Evolutionary conservation across 2,113 vertebrate genomes (phyloP).

Genomic region (Anser brachyrhynchus): DNA sequence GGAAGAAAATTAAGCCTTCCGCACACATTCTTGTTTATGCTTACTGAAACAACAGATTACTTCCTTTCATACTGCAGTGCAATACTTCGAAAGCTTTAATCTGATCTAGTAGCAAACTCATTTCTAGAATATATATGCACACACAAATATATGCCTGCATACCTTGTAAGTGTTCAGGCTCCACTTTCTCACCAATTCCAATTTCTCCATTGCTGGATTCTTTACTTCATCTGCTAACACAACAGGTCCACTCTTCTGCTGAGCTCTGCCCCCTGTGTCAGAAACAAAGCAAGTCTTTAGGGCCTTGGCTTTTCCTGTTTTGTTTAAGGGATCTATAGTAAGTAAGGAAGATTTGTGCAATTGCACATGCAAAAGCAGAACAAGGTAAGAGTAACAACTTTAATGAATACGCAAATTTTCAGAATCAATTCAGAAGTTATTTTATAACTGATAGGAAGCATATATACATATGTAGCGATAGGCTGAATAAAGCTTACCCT

Average conservation of each 20-base stretch:
- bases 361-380: neutral
- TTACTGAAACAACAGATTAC: neutral
- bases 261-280: conserved; percentile 52
- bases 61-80: neutral
- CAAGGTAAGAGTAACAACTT: neutral
- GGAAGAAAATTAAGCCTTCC: neutral
- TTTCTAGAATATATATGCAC: neutral
- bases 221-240: conserved; percentile 93
- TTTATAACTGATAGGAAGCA: neutral
- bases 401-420: neutral
- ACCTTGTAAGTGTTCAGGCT: conserved; percentile 99
- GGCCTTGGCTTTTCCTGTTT: neutral
- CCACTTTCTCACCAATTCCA: conserved; percentile 96
- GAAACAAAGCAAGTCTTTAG: conserved; percentile 36
- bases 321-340: neutral
- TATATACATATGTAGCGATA: neutral
- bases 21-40: neutral
- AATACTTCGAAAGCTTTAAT: neutral
- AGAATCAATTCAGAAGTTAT: neutral
- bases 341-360: neutral
- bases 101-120: neutral
- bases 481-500: neutral
- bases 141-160: neutral
- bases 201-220: conserved; percentile 96
- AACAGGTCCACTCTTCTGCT: conserved; percentile 85